These are phyloP conservation scores for Lithosia quadra DNA, from an alignment of 2,888 invertebrate species.

Conservation along the genomic window DNA sequence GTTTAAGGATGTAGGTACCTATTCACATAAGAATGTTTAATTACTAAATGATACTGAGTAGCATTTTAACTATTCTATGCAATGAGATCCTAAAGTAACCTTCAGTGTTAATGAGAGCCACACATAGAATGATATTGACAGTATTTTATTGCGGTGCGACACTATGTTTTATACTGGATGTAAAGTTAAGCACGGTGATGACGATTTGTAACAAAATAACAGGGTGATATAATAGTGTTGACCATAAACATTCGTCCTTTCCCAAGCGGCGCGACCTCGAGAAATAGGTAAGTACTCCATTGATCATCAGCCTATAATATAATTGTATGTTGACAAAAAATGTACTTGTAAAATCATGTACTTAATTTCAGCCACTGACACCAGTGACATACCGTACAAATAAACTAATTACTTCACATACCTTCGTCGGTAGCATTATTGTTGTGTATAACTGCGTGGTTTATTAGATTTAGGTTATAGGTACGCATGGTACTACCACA, in stretches of 20 bases:
- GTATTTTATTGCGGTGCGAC: conserved; percentile 2
- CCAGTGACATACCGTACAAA: not conserved
- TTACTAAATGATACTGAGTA: no score
- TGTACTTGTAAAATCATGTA: not conserved
- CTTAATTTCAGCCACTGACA: not conserved
- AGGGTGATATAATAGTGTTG: not conserved
- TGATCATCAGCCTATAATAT: not conserved
- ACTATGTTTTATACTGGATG: not conserved
- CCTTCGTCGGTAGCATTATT: not conserved
- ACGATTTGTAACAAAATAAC: not conserved
- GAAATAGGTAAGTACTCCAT: not conserved
- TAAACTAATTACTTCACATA: not conserved
- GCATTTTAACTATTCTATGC: not conserved
- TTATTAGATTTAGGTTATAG: not conserved
- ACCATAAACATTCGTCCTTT: not conserved
- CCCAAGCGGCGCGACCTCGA: not conserved
- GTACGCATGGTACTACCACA: not conserved
- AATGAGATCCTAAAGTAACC: not conserved
- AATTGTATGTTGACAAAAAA: not conserved
- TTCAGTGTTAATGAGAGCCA: not conserved
- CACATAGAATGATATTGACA: not conserved
- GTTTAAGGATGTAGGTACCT: no score
- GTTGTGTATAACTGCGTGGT: not conserved
- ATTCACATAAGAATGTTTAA: no score
- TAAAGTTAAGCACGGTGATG: not conserved